A percentile compares a stretch with the other conserved stretches of the same genome.
phyloP scores from a whole-genome alignment of 23 tunicate species.

The Diplosoma virens region DNA sequence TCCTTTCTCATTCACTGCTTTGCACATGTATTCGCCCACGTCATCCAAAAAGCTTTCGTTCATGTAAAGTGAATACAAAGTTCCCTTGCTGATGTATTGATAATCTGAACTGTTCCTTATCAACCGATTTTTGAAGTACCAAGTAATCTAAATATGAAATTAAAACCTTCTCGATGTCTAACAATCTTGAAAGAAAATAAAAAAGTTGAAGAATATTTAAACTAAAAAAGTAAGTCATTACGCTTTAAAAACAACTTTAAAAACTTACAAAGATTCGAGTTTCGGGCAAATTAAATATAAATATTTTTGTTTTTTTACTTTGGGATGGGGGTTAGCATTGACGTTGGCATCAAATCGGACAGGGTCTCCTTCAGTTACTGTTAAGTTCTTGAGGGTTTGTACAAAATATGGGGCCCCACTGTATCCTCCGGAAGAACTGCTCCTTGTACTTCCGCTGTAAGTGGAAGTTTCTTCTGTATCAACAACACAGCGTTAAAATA shows the following conservation, averaged over 20 bases:
- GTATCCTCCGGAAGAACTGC: constrained; percentile 52
- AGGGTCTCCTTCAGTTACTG: constrained; percentile 81
- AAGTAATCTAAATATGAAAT: constrained; percentile 67
- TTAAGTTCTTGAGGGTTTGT: constrained; percentile 61
- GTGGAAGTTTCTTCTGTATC: constrained; percentile 11
- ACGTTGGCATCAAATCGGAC: constrained; percentile 82
- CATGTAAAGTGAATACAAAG: constrained; percentile 89
- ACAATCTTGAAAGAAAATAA: no score
- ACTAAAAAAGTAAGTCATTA: no score
- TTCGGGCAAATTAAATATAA: no score
- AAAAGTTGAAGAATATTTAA: no score
- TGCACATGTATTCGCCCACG: constrained; percentile 82
- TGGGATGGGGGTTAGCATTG: constrained; percentile 86
- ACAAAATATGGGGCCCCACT: constrained; percentile 83
- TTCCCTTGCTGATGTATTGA: constrained; percentile 85
- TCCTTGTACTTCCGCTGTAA: constrained; percentile 35
- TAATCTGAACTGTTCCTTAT: constrained; percentile 88
- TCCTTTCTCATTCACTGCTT: constrained; percentile 76
- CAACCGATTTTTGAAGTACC: constrained; percentile 78
- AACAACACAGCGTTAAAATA: no score
- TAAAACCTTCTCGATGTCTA: no score
- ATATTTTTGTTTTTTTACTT: constrained; percentile 26
- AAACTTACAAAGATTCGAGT: no score
- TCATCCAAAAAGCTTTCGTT: constrained; percentile 87
- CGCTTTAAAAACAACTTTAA: no score